phyloP scores from a whole-genome alignment of 2,797 vertebrate species.

The Galagoides demidoff region DNA sequence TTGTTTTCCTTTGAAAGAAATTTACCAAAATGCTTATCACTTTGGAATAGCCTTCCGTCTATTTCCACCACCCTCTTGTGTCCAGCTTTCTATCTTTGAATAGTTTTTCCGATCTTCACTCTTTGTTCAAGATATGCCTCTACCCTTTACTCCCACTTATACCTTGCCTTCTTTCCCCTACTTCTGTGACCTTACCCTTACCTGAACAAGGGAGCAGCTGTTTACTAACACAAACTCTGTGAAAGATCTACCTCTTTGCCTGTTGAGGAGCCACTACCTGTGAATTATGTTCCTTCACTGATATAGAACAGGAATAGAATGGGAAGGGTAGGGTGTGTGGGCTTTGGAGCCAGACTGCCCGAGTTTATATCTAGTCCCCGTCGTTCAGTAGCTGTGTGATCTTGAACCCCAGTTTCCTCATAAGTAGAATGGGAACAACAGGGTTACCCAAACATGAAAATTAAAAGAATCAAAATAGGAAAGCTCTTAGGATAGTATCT shows the following conservation, averaged over 20 bases:
- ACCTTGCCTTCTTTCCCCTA: background rate
- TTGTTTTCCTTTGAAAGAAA: slow-evolving; percentile 41
- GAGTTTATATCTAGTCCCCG: background rate
- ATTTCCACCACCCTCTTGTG: background rate
- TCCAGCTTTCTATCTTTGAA: background rate
- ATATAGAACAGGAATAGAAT: background rate
- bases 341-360: background rate
- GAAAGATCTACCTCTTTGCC: background rate
- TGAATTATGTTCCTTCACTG: background rate
- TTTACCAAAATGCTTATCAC: background rate
- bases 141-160: background rate
- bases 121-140: background rate
- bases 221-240: background rate
- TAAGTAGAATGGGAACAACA: background rate
- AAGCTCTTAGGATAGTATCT: background rate
- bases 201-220: background rate
- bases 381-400: background rate
- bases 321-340: background rate
- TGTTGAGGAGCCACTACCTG: background rate
- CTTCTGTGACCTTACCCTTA: background rate
- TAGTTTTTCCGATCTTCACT: background rate
- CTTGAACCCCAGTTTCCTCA: background rate
- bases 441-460: background rate
- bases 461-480: slow-evolving; percentile 14
- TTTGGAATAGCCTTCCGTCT: background rate